Evolutionary conservation across 2,888 invertebrate genomes (phyloP).

Genomic region (Linnaemya vulpina): DNA sequence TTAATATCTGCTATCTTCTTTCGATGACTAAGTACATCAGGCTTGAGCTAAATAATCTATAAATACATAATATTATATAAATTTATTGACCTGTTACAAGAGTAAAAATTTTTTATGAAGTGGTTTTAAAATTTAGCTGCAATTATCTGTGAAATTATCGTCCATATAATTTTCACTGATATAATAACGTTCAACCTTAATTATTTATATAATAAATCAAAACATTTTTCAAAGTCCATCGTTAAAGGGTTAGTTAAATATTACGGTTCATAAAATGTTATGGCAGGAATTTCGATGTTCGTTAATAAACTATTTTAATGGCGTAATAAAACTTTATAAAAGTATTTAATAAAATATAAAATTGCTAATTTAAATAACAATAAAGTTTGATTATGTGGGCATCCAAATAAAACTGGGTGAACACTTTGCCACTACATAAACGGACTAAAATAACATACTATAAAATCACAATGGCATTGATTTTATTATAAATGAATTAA

Average conservation of each 20-base stretch:
- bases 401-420: not conserved
- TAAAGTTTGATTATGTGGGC: not conserved
- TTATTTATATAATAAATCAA: too few species aligned
- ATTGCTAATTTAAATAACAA: not conserved
- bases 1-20: too few species aligned
- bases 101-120: too few species aligned
- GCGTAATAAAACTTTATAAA: not conserved
- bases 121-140: too few species aligned
- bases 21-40: too few species aligned
- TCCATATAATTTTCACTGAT: too few species aligned
- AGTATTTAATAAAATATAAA: not conserved
- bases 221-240: not conserved
- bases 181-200: too few species aligned
- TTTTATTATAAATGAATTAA: not conserved
- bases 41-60: too few species aligned
- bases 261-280: not conserved
- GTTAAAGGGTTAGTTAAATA: not conserved
- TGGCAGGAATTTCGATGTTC: not conserved
- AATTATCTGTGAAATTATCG: too few species aligned
- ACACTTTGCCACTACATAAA: not conserved
- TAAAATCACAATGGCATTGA: not conserved
- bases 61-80: too few species aligned
- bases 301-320: not conserved
- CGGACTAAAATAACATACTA: not conserved
- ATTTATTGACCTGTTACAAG: too few species aligned